A percentile compares a stretch with the other conserved stretches of the same genome.
These are phyloP conservation scores for Nilaparvata lugens DNA, from an alignment of 1,140 invertebrate genomes.

Conservation along the genomic window DNA sequence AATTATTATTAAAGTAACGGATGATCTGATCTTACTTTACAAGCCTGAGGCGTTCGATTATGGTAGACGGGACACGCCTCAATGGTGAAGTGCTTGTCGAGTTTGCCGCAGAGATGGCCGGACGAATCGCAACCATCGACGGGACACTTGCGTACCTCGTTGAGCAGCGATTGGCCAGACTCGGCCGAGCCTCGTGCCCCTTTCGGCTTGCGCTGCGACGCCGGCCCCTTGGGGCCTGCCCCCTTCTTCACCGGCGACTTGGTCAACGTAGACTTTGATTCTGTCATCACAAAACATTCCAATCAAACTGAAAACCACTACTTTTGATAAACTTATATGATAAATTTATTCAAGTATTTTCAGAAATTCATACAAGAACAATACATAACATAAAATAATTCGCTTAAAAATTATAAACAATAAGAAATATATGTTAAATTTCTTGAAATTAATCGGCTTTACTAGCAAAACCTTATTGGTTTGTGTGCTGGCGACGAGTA, in stretches of 20 bases:
- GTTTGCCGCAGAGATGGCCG: slow-evolving; percentile 77
- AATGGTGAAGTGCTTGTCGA: slow-evolving; percentile 73
- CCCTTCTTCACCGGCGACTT: slow-evolving; percentile 53
- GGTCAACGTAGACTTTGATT: slow-evolving; percentile 31
- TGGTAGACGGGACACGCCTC: slow-evolving; percentile 86
- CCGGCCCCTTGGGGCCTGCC: slow-evolving; percentile 34
- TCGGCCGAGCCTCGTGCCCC: slow-evolving; percentile 37
- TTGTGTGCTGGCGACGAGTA: too few species aligned
- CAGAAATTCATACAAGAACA: too few species aligned
- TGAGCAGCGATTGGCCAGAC: slow-evolving; percentile 29
- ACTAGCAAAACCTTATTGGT: too few species aligned
- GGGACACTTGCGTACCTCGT: slow-evolving; percentile 68
- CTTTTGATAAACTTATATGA: too few species aligned
- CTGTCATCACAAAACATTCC: slow-evolving; percentile 24
- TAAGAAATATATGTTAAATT: too few species aligned
- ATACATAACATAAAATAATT: too few species aligned
- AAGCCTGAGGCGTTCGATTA: slow-evolving; percentile 73
- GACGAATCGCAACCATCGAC: slow-evolving; percentile 79
- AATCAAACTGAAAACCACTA: too few species aligned
- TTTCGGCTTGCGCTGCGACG: slow-evolving; percentile 37
- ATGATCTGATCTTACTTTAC: slow-evolving; percentile 50
- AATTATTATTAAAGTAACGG: too few species aligned
- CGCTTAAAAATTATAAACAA: too few species aligned
- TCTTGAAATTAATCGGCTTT: too few species aligned
- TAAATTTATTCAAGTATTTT: too few species aligned